Base-by-base conservation (phyloP, 2,888 invertebrate genomes). In the Dione vanillae region DNA sequence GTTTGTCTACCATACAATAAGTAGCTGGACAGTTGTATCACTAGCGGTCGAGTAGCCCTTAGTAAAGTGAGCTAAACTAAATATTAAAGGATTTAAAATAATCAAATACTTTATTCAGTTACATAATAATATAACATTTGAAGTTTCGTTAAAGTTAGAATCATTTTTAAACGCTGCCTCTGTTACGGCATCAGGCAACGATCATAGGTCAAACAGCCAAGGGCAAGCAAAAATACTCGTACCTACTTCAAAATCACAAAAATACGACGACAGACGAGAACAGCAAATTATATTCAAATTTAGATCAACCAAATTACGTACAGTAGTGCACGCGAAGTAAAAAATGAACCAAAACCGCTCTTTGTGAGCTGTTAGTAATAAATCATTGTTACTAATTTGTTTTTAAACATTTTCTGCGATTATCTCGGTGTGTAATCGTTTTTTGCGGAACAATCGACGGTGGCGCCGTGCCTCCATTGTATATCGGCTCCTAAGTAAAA, bases 331-430 rank as follows among this genome's bases (percentile, higher is more conserved):
- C 92, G 93, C 93, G 87, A 92, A 86, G 88, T 83, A 85, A 86
- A 86, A 89, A 84, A 47, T 56, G 49, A 59, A 40, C 45, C 69
- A 51, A 64, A 74, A 56, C 65, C 54, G 65, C 52, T 51, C 91
- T 88, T 90, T 89, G 90, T 88, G 91, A 91, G 85, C 77, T 74
- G 83, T 82, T 81, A 78, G 86, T 80, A 90, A 92, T 92, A 92
- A 92, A 92, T 92, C 92, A 92, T 91, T 82, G 87, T 86, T 84
- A 86, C 92, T 93, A 92, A 93, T 93, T 92, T 93, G 91, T 90
- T 93, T 92, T 93, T 92, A 91, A 93, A 93, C 88, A 90, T 90
- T 91, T 76, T 87, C 88, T 87, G 85, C 81, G 82, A 87, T 88
- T 87, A 88, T 89, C 89, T 88, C 86, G 85, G 85, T 87, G 86